Evolutionary conservation across 2,888 invertebrate species (phyloP), one percentile per base, ranked within the genome.

Genomic region (Diaphora mendica): DNA sequence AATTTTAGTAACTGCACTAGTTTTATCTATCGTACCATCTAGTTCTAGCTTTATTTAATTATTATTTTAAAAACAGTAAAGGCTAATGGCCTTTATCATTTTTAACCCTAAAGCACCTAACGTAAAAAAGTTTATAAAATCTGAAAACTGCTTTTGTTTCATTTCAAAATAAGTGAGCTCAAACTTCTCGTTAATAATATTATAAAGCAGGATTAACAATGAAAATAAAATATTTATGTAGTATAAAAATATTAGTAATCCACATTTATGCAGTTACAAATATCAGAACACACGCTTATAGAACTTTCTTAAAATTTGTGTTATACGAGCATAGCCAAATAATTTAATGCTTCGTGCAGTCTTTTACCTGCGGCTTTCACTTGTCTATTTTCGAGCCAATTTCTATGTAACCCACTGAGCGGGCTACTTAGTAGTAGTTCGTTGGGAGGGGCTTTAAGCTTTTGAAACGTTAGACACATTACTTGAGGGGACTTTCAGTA

Each of bases 381-480:
- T 62, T 62, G 62, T 30, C 62, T 35, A 51, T 55, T 55, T n/a
- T 33, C 20, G 17, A 51, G 33, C 68, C 39, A 55, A 68, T 35
- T 35, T 64, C 33, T 64, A 59, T 23, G 35, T 39, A 26, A 39
- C 15, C 44, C n/a, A 26, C 67, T n/a, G n/a, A 67, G n/a, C 42
- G 7, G 39, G 3, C 64, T 23, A 65, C 39, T 65, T 33, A 65
- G n/a, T 65, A 65, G 39, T 23, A 39, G 33, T 39, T 65, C 39
- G n/a, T 23, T 39, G 39, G 64, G 39, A 51, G 39, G 42, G 55
- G 66, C 55, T 65, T n/a, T 71, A 68, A 83, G 81, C 81, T 82
- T 81, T 83, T 83, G 79, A 79, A 83, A 79, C 73, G 68, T 78
- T 76, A 81, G 82, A 81, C 81, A 81, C 68, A 78, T 82, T 79